phyloP scores from a whole-genome alignment of 2,888 invertebrate genomes.

The Spilosoma lubricipeda region DNA sequence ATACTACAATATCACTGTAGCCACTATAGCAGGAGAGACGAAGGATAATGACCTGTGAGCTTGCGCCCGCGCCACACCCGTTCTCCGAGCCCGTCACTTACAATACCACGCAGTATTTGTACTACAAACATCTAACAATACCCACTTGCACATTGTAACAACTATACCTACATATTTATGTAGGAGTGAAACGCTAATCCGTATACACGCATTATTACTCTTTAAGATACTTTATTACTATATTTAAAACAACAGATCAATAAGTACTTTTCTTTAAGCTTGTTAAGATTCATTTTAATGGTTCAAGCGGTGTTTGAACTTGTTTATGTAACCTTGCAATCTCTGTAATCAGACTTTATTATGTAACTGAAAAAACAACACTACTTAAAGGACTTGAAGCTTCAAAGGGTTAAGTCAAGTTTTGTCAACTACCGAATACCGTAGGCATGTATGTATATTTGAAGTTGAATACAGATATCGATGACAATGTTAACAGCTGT shows the following conservation, averaged over 20 bases:
- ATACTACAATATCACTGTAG: conserved; percentile 53
- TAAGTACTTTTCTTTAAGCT: neutral
- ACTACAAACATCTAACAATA: conserved; percentile 52
- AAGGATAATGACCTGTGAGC: conserved; percentile 58
- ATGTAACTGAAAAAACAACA: neutral
- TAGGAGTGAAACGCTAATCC: conserved; percentile 44
- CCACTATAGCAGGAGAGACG: conserved; percentile 45
- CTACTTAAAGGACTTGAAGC: neutral
- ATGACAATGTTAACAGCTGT: too few species aligned
- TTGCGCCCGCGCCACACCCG: conserved; percentile 50
- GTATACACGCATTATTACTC: neutral
- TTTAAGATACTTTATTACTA: neutral
- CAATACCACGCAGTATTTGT: conserved; percentile 59
- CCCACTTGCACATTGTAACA: conserved; percentile 45
- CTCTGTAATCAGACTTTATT: neutral
- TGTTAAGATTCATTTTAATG: neutral
- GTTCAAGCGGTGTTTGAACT: conserved; percentile 1
- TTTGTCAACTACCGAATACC: neutral
- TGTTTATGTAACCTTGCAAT: neutral
- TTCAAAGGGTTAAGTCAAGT: neutral
- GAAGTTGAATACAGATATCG: too few species aligned
- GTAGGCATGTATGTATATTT: too few species aligned
- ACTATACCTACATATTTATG: conserved; percentile 48
- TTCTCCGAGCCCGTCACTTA: conserved; percentile 37
- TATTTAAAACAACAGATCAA: neutral